These are phyloP conservation scores for Asarcornis scutulata DNA, from an alignment of 2,113 vertebrate genomes.

Conservation along the genomic window DNA sequence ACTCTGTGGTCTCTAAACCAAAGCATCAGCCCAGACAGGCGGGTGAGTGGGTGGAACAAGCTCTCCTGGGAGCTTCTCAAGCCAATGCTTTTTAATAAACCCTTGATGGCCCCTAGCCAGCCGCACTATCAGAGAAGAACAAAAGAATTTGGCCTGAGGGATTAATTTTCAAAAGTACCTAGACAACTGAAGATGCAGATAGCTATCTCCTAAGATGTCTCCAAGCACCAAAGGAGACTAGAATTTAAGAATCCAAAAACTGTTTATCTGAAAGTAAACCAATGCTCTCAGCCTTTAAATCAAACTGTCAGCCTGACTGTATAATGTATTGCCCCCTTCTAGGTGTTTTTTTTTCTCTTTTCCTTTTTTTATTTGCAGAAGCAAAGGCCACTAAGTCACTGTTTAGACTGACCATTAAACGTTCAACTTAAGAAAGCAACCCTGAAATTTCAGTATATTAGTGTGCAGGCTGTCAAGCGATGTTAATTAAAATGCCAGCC, in stretches of 20 bases:
- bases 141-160: neutral
- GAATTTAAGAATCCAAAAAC: neutral
- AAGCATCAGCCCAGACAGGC: neutral
- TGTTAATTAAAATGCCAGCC: neutral
- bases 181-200: neutral
- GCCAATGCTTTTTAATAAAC: neutral
- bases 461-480: neutral
- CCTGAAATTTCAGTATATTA: neutral
- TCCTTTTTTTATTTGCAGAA: neutral
- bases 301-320: neutral
- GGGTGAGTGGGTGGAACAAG: neutral
- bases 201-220: neutral
- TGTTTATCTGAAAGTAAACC: neutral
- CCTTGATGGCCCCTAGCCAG: neutral
- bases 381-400: conserved; percentile 6
- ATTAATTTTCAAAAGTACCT: conserved; percentile 14
- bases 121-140: neutral
- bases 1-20: neutral
- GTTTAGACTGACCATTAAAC: neutral
- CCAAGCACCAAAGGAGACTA: neutral
- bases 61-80: neutral
- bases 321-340: neutral
- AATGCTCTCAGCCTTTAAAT: neutral
- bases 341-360: neutral
- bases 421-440: neutral